Percentiles rank a stretch among this genome's conserved stretches.
Evolutionary conservation across 2,797 vertebrate species (phyloP).

Genomic region (Sciurus vulgaris): DNA sequence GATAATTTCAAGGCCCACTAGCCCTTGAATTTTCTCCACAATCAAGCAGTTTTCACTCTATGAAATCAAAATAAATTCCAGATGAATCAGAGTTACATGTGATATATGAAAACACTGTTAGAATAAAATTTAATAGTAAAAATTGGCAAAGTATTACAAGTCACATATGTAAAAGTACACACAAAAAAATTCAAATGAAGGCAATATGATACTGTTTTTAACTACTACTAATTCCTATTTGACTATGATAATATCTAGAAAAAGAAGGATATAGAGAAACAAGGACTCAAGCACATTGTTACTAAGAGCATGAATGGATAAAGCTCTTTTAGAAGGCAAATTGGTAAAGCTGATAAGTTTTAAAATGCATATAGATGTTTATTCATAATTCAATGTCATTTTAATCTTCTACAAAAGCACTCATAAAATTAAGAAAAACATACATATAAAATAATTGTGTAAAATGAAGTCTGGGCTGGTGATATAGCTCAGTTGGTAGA

Average conservation of each 20-base stretch:
- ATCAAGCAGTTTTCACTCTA: slow-evolving; percentile 59
- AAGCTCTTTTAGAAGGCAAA: not conserved
- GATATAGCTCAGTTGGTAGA: not conserved
- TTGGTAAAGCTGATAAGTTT: not conserved
- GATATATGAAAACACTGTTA: slow-evolving; percentile 65
- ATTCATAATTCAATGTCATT: not conserved
- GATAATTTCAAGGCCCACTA: slow-evolving; percentile 69
- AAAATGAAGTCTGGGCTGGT: not conserved
- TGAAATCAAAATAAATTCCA: slow-evolving; percentile 73
- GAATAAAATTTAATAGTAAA: slow-evolving; percentile 54
- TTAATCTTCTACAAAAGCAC: not conserved
- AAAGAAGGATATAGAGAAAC: not conserved
- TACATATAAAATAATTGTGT: not conserved
- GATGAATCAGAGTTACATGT: slow-evolving; percentile 64
- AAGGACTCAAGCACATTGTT: not conserved
- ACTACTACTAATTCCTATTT: slow-evolving; percentile 4
- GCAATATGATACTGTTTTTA: slow-evolving; percentile 28
- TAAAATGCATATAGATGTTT: slow-evolving; percentile 1
- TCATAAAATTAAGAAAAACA: not conserved
- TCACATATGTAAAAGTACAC: slow-evolving; percentile 16
- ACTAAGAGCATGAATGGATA: not conserved
- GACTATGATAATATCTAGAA: not conserved
- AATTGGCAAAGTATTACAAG: slow-evolving; percentile 25
- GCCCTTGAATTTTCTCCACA: slow-evolving; percentile 63
- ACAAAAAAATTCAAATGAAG: slow-evolving; percentile 1